Percentiles rank a stretch among this genome's conserved stretches.
Evolutionary conservation across 2,113 vertebrate genomes (phyloP).

Genomic region (Lonchura striata): DNA sequence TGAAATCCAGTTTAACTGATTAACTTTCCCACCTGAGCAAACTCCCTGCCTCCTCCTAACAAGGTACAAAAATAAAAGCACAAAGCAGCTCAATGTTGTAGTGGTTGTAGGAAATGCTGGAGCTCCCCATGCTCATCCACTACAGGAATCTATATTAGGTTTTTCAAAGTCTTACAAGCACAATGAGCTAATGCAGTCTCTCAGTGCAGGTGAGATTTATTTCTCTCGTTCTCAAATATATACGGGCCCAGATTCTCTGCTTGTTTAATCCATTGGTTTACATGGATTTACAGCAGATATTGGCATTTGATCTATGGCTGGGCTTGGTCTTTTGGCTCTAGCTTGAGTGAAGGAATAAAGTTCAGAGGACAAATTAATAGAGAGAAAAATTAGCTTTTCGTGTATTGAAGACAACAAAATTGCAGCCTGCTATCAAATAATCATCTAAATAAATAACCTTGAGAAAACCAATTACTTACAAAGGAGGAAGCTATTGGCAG

Average conservation of each 20-base stretch:
- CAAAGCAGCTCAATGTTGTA: not conserved
- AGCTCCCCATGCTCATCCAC: not conserved
- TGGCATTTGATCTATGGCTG: slow-evolving; percentile 28
- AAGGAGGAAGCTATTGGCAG: not conserved
- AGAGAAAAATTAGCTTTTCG: not conserved
- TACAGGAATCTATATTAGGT: not conserved
- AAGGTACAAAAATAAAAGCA: not conserved
- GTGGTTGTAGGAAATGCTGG: not conserved
- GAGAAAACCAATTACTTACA: slow-evolving; percentile 40
- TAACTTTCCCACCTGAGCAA: not conserved
- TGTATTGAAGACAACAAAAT: not conserved
- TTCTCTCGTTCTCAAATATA: slow-evolving; percentile 25
- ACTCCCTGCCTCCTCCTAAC: not conserved
- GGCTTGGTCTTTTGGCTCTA: not conserved
- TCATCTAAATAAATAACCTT: slow-evolving; percentile 28
- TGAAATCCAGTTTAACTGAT: not conserved
- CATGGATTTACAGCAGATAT: slow-evolving; percentile 32
- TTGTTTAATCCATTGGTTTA: slow-evolving; percentile 38
- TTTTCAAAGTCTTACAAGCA: slow-evolving; percentile 25
- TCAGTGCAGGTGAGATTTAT: slow-evolving; percentile 31
- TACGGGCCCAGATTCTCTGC: not conserved
- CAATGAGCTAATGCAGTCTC: slow-evolving; percentile 32
- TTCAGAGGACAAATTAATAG: slow-evolving; percentile 21
- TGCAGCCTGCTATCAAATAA: not conserved
- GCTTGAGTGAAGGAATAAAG: not conserved